Evolutionary conservation across 2,797 vertebrate genomes (phyloP).

Genomic region (Rousettus madagascariensis): DNA sequence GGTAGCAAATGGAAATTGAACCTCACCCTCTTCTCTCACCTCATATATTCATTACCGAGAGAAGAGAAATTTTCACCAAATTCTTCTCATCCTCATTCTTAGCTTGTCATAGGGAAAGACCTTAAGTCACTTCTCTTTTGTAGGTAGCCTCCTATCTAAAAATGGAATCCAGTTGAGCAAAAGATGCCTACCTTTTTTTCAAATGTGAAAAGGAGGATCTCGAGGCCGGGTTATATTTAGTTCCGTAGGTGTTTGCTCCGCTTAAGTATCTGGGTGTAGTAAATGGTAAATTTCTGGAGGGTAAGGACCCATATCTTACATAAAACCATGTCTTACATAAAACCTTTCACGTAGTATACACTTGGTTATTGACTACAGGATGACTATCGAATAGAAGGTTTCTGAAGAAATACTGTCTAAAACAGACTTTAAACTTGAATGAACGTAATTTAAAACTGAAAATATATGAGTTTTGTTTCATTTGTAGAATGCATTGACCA

Average conservation of each 20-base stretch:
- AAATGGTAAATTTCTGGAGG: neutral
- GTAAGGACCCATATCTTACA: neutral
- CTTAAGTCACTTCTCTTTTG: neutral
- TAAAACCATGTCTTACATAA: neutral
- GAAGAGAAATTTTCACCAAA: neutral
- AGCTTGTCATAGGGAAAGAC: neutral
- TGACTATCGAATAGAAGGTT: neutral
- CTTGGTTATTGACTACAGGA: neutral
- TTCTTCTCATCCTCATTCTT: neutral
- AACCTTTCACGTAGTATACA: neutral
- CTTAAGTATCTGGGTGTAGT: neutral
- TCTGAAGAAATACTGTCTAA: conserved; percentile 5
- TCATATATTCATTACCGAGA: conserved; percentile 16
- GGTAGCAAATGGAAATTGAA: conserved; percentile 8
- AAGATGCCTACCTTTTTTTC: neutral
- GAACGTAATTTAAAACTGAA: conserved; percentile 19
- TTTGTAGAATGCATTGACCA: neutral
- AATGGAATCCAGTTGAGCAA: neutral
- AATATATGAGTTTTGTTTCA: neutral
- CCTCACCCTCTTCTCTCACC: neutral
- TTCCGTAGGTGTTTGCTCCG: neutral
- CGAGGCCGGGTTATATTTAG: neutral
- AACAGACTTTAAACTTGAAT: conserved; percentile 6
- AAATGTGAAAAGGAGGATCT: neutral
- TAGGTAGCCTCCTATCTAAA: neutral